Conservation (phyloP, 2,113 vertebrate genomes). For the Rhagologus leucostigma region DNA sequence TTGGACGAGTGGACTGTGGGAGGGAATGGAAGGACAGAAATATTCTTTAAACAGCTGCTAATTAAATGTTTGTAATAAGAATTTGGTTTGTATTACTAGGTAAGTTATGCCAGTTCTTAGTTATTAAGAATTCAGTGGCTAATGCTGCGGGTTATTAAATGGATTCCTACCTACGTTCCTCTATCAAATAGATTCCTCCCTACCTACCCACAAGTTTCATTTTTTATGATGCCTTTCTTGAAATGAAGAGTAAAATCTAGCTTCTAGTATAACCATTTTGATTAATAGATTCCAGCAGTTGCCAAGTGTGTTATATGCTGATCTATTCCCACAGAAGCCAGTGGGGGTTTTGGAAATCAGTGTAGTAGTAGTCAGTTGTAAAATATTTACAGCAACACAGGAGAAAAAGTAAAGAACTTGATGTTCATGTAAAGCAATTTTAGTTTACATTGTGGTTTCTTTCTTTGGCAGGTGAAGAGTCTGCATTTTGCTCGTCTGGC, state of each 20-base stretch:
- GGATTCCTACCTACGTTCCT: not conserved
- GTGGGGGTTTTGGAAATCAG: not conserved
- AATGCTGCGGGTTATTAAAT: not conserved
- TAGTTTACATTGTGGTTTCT: not conserved
- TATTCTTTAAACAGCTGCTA: not conserved
- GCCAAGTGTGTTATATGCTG: not conserved
- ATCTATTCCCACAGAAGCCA: not conserved
- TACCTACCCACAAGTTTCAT: not conserved
- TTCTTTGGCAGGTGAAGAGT: conserved; percentile 60
- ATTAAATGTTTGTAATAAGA: not conserved
- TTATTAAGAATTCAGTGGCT: not conserved
- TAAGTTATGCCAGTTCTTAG: not conserved
- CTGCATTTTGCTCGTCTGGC: conserved; percentile 53
- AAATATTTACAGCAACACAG: not conserved
- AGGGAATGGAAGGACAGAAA: not conserved
- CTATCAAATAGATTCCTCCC: not conserved
- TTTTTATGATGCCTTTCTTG: not conserved
- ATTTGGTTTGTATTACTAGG: not conserved
- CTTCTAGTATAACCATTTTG: not conserved
- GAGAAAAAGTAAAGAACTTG: not conserved
- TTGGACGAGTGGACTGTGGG: not conserved
- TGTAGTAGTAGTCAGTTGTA: not conserved
- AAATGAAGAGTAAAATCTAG: not conserved
- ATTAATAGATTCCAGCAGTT: not conserved
- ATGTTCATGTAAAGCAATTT: not conserved